Base-by-base conservation (phyloP, 2,113 vertebrate genomes). In the Oreochromis spilurus region DNA sequence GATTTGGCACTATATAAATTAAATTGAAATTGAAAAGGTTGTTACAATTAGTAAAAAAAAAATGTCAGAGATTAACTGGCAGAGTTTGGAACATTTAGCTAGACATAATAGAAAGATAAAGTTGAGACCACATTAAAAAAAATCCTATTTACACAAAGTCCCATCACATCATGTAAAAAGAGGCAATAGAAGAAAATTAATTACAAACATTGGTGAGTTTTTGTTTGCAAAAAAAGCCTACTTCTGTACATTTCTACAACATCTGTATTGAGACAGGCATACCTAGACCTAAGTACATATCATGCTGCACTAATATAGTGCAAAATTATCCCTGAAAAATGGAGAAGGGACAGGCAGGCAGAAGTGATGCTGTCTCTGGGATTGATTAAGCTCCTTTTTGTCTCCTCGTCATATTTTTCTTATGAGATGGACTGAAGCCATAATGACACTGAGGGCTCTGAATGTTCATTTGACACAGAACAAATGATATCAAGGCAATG, bases 251-350 rank as follows among this genome's bases (percentile, higher is more conserved):
- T 94, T 97, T 94, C 95, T 95, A 93, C 93, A 95, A 94, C 93
- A 95, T 97, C 96, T 96, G 96, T 94, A 82, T 94, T 95, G 97
- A 97, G 96, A 97, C 97, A 98, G 97, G 97, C 97, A 96, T 97
- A 97, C 96, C 95, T 96, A 96, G 95, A 96, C 96, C 95, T 96
- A 96, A 97, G 95, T 96, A 96, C 95, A 96, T 97, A 97, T 97
- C 98, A 97, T 97, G 97, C 97, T 98, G 98, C 98, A 99, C 98
- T 99, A 99, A 99, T 99, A 99, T 99, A 99, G 98, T 99, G 98
- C 98, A 97, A 98, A 97, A 89, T 91, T 96, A 97, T 96, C 97
- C 97, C 98, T 97, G 97, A 79, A 94, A 87, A 89, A 81, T 29
- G 12, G 85, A 79, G 58, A 81, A 78, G 40, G 53, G 95, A 95